phyloP scores from a whole-genome alignment of 2,113 vertebrate genomes.

The Leptobrachium ailaonicum region DNA sequence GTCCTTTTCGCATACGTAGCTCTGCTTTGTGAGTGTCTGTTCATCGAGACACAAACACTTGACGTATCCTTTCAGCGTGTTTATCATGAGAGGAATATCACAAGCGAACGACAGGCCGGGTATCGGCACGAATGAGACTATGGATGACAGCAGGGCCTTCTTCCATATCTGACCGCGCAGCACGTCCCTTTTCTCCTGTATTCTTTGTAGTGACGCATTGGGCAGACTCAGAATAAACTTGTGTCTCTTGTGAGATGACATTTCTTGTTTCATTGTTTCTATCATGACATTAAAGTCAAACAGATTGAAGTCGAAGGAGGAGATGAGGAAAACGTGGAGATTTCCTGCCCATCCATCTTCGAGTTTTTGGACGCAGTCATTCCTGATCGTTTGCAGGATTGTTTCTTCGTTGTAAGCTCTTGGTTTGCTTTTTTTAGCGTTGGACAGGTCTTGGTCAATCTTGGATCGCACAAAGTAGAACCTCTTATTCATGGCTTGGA shows the following conservation, averaged over 20 bases:
- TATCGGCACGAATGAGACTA: not conserved
- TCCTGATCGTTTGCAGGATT: slow-evolving; percentile 46
- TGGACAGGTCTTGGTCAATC: slow-evolving; percentile 54
- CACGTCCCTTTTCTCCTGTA: slow-evolving; percentile 33
- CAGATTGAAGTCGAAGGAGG: slow-evolving; percentile 43
- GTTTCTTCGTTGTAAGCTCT: slow-evolving; percentile 12
- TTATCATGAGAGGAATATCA: too few species aligned
- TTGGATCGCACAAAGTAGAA: slow-evolving; percentile 59
- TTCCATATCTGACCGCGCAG: not conserved
- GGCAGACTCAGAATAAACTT: slow-evolving; percentile 51
- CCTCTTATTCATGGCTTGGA: slow-evolving; percentile 48
- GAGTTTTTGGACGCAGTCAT: slow-evolving; percentile 47
- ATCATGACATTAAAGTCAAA: slow-evolving; percentile 54
- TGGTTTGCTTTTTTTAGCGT: not conserved
- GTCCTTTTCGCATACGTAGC: not conserved
- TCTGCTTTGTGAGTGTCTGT: not conserved
- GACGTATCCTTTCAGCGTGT: not conserved
- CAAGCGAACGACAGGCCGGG: not conserved
- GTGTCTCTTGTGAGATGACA: slow-evolving; percentile 52
- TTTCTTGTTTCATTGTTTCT: slow-evolving; percentile 44
- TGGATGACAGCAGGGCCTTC: not conserved
- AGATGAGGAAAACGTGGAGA: slow-evolving; percentile 54
- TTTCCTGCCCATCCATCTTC: slow-evolving; percentile 5
- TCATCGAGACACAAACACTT: not conserved
- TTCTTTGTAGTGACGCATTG: slow-evolving; percentile 9